Conservation (phyloP, 2,797 vertebrate genomes). For the Eupleurogrammus muticus region DNA sequence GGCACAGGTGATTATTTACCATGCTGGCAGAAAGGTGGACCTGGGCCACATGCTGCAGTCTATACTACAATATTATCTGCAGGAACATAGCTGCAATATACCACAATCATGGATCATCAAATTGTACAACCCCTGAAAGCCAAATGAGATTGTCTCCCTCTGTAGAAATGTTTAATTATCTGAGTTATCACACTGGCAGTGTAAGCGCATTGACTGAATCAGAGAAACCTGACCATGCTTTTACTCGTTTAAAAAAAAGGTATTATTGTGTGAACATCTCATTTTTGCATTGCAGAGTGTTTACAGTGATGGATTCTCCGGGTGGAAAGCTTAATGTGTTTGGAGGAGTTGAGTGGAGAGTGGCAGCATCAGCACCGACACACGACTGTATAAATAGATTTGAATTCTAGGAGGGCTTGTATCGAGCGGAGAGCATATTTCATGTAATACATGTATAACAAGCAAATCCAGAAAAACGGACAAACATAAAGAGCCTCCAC, state of each 20-base stretch:
- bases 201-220: slow-evolving; percentile 17
- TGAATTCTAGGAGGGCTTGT: slow-evolving; percentile 37
- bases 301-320: slow-evolving; percentile 43
- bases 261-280: slow-evolving; percentile 14
- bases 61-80: slow-evolving; percentile 40
- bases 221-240: slow-evolving; percentile 31
- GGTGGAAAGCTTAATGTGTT: slow-evolving; percentile 56
- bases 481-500: slow-evolving; percentile 58
- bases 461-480: slow-evolving; percentile 3
- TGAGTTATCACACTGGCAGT: slow-evolving; percentile 60
- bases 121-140: slow-evolving; percentile 26
- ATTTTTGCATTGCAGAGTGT: slow-evolving; percentile 34
- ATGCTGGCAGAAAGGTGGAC: slow-evolving; percentile 53
- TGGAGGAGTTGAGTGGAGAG: slow-evolving; percentile 47
- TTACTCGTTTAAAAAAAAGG: slow-evolving; percentile 43
- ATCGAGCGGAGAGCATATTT: slow-evolving; percentile 23
- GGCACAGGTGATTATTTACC: slow-evolving; percentile 64
- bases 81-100: slow-evolving; percentile 34
- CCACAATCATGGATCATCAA: slow-evolving; percentile 8
- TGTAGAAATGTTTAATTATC: slow-evolving; percentile 63
- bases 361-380: slow-evolving; percentile 39
- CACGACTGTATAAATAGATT: slow-evolving; percentile 51
- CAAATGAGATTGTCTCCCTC: slow-evolving; percentile 34
- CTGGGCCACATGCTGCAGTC: slow-evolving; percentile 41
- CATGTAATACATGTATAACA: slow-evolving; percentile 30